Evolutionary conservation across 2,888 invertebrate genomes (phyloP).

Genomic region (Torymus tubicola): DNA sequence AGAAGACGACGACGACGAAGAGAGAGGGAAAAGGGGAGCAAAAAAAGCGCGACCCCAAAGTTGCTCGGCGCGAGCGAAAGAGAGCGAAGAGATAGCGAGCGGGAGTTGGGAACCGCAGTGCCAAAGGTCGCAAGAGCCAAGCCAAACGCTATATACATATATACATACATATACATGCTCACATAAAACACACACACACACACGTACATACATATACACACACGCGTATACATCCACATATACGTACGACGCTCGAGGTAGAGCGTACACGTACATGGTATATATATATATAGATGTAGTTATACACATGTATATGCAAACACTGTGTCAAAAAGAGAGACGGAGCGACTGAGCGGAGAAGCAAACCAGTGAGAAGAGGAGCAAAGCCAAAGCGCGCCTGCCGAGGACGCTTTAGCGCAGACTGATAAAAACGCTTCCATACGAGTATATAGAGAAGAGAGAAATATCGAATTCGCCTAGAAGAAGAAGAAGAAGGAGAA

Average conservation of each 20-base stretch:
- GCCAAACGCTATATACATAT: slow-evolving; percentile 61
- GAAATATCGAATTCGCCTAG: neutral
- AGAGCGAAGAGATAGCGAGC: slow-evolving; percentile 14
- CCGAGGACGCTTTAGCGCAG: slow-evolving; percentile 52
- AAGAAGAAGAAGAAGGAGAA: neutral
- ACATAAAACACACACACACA: too few relatives aligned
- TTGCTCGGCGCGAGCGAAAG: slow-evolving; percentile 6
- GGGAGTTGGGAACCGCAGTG: slow-evolving; percentile 50
- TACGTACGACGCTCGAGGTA: too few relatives aligned
- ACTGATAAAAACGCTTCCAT: slow-evolving; percentile 53
- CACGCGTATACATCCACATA: too few relatives aligned
- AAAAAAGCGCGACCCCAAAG: slow-evolving; percentile 25
- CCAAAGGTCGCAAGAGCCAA: slow-evolving; percentile 62
- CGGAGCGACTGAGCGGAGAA: slow-evolving; percentile 39
- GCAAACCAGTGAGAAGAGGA: slow-evolving; percentile 34
- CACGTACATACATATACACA: too few relatives aligned
- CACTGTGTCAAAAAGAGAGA: slow-evolving; percentile 62
- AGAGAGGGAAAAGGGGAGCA: slow-evolving; percentile 40
- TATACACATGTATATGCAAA: slow-evolving; percentile 13
- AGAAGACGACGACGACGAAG: slow-evolving; percentile 57
- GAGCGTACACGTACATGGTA: too few relatives aligned
- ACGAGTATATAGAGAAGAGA: slow-evolving; percentile 44
- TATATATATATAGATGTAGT: too few relatives aligned
- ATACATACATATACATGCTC: too few relatives aligned
- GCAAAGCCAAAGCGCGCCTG: slow-evolving; percentile 54